Conservation (phyloP, 1,140 invertebrate genomes). For the Dendroctonus valens region DNA sequence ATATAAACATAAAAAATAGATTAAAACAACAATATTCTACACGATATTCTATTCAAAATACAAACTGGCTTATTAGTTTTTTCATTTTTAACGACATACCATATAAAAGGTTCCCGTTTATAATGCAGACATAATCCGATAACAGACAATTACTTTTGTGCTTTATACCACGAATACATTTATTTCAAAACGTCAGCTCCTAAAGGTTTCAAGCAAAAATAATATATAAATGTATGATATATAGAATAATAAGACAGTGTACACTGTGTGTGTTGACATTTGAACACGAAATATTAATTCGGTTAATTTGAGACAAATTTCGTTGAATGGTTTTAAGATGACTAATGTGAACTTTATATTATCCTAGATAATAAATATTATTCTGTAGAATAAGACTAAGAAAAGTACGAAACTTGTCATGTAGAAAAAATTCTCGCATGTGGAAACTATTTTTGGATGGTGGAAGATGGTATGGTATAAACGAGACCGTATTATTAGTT, state of each 20-base stretch:
- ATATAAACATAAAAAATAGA: no score
- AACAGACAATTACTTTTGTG: not conserved
- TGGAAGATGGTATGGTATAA: no score
- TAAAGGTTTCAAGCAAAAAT: not conserved
- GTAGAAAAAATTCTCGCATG: no score
- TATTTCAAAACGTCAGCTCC: not conserved
- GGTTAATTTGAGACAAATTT: not conserved
- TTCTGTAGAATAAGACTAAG: no score
- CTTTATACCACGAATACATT: not conserved
- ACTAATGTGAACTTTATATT: not conserved
- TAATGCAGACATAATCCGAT: not conserved
- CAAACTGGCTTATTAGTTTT: not conserved
- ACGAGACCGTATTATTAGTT: no score
- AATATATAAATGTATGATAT: not conserved
- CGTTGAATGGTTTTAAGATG: not conserved
- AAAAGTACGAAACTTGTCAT: no score
- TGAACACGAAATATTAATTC: not conserved
- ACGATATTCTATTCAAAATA: not conserved
- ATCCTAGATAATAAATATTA: not conserved
- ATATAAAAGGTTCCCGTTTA: not conserved
- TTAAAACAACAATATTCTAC: no score
- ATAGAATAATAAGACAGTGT: not conserved
- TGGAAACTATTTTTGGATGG: no score
- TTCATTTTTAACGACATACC: not conserved
- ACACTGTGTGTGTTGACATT: not conserved